phyloP scores from a whole-genome alignment of 2,888 invertebrate species.

The Iselma pallidipennis region DNA sequence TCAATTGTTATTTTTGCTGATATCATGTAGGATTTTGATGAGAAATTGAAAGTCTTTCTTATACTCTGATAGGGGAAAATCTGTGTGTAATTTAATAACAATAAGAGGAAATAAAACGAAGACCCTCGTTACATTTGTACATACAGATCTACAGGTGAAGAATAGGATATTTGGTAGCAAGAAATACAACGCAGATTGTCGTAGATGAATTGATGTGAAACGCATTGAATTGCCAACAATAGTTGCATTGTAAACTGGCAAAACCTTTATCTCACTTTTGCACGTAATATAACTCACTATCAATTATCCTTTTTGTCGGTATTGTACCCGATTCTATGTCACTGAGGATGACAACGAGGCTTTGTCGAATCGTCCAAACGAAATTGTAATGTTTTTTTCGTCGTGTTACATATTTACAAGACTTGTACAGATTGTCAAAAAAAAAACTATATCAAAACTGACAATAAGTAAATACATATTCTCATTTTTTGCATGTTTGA shows the following conservation, averaged over 20 bases:
- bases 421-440: neutral
- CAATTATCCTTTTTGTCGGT: slow-evolving; percentile 6
- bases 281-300: slow-evolving; percentile 5
- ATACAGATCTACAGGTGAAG: no score
- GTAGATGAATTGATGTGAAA: slow-evolving; percentile 5
- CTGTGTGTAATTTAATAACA: no score
- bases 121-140: no score
- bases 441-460: no score
- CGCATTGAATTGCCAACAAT: neutral
- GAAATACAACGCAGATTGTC: neutral
- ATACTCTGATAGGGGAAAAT: no score
- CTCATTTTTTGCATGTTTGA: no score
- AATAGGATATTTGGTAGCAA: no score
- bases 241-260: neutral
- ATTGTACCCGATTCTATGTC: neutral
- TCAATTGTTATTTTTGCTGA: neutral
- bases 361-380: neutral
- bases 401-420: neutral
- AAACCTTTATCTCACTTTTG: slow-evolving; percentile 7
- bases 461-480: no score
- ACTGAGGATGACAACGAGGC: neutral
- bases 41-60: no score
- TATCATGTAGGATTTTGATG: no score
- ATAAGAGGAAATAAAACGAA: no score
- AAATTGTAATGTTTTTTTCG: neutral